phyloP scores from a whole-genome alignment of 2,888 invertebrate genomes.

The Nomada ruficornis region DNA sequence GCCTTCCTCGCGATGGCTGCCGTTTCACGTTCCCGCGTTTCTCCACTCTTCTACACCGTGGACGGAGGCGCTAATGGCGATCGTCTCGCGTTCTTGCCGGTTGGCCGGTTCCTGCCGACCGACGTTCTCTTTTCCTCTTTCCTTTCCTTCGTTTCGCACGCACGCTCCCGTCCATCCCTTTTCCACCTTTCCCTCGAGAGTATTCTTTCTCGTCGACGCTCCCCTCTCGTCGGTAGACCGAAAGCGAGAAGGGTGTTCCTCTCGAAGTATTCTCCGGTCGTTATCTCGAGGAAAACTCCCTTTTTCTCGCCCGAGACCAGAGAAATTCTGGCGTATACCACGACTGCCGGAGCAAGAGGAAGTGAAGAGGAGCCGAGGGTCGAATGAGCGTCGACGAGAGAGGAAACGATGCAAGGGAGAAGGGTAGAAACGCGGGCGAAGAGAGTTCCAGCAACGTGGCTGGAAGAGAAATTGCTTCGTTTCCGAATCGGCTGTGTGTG shows the following conservation, averaged over 20 bases:
- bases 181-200: conserved; percentile 20
- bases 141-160: conserved; percentile 1
- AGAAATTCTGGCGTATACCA: conserved; percentile 63
- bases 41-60: conserved; percentile 65
- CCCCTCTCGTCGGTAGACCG: conserved; percentile 24
- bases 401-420: neutral
- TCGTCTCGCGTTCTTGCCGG: conserved; percentile 72
- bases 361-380: conserved; percentile 17
- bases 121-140: conserved; percentile 1
- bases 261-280: conserved; percentile 67
- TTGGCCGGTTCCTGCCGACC: conserved; percentile 66
- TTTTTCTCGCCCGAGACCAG: conserved; percentile 66
- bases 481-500: conserved; percentile 76
- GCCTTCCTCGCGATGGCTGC: conserved; percentile 65
- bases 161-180: conserved; percentile 1
- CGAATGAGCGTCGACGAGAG: conserved; percentile 17
- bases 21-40: conserved; percentile 60
- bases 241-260: conserved; percentile 61
- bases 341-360: conserved; percentile 60
- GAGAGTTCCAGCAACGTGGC: conserved; percentile 74
- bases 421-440: conserved; percentile 38
- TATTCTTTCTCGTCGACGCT: conserved; percentile 30
- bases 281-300: conserved; percentile 76
- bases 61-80: conserved; percentile 73
- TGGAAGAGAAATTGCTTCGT: conserved; percentile 79